phyloP scores from a whole-genome alignment of 2,797 vertebrate genomes.

The Catharus ustulatus region DNA sequence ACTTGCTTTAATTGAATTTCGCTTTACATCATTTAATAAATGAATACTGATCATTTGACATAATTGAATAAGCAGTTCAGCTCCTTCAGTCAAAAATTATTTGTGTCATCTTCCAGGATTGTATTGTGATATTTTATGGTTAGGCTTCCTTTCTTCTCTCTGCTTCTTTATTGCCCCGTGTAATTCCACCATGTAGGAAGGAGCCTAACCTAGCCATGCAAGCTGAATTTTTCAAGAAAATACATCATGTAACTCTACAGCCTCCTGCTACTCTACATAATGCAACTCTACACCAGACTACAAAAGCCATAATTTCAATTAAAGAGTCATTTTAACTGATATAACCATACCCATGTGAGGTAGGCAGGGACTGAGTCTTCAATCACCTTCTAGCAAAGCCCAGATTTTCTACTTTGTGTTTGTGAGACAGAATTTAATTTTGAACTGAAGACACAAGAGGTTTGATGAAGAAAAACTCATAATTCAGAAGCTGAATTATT shows the following conservation, averaged over 20 bases:
- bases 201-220: neutral
- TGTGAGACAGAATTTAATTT: neutral
- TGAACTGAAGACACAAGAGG: neutral
- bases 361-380: neutral
- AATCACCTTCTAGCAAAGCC: neutral
- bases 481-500: neutral
- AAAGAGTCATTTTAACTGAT: neutral
- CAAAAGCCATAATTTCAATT: neutral
- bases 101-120: neutral
- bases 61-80: conserved; percentile 43
- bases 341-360: neutral
- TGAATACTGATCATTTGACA: conserved; percentile 40
- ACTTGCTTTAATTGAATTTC: conserved; percentile 52
- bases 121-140: neutral
- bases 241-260: neutral
- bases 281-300: neutral
- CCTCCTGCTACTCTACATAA: neutral
- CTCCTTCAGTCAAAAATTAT: neutral
- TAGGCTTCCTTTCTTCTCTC: neutral
- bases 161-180: neutral
- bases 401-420: neutral
- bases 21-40: conserved; percentile 54
- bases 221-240: neutral
- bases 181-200: neutral
- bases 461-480: neutral